Conservation (phyloP, 2,113 vertebrate species). For the Lipotes vexillifer region DNA sequence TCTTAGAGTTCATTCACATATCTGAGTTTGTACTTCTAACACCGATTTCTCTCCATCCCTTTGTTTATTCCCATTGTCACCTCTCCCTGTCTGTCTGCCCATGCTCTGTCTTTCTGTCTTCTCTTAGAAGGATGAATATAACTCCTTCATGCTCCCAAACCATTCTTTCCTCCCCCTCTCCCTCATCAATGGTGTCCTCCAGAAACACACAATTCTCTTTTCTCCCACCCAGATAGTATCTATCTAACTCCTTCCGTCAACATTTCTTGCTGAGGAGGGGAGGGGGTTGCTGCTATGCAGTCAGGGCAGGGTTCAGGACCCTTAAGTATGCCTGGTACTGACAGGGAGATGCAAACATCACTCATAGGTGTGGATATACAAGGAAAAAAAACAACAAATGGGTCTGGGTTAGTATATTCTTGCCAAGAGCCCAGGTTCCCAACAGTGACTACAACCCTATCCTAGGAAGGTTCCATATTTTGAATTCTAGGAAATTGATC, state of each 20-base stretch:
- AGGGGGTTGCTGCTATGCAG: background rate
- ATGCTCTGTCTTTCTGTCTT: background rate
- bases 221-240: background rate
- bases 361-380: background rate
- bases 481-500: conserved; percentile 1
- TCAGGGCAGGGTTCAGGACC: background rate
- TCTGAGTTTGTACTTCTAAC: background rate
- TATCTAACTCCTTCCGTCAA: background rate
- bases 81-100: background rate
- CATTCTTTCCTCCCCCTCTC: background rate
- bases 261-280: background rate
- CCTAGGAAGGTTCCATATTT: background rate
- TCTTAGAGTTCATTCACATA: background rate
- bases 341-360: background rate
- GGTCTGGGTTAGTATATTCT: background rate
- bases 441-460: background rate
- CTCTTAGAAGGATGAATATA: background rate
- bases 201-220: background rate
- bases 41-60: background rate
- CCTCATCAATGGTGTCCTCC: background rate
- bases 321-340: background rate
- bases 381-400: background rate
- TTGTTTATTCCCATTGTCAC: background rate
- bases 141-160: background rate
- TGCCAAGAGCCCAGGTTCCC: background rate